Percentiles rank a stretch among this genome's conserved stretches.
These are phyloP conservation scores for Elgaria multicarinata DNA, from an alignment of 2,113 vertebrate genomes.

Conservation along the genomic window DNA sequence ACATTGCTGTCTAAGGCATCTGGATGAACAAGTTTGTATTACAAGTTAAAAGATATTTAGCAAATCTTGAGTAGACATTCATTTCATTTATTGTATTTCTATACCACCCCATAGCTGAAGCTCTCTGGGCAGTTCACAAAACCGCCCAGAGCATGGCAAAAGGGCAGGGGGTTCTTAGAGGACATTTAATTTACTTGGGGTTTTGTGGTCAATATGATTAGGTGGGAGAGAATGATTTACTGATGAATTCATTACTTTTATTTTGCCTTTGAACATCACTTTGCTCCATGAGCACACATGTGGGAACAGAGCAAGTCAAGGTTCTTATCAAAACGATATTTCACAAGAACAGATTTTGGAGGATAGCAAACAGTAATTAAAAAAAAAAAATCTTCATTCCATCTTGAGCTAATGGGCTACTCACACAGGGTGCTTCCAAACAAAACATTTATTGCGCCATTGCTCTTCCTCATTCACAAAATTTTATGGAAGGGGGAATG, in stretches of 20 bases:
- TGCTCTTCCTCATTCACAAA: not conserved
- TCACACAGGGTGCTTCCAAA: not conserved
- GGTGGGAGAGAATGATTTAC: not conserved
- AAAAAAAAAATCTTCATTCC: not conserved
- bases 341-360: not conserved
- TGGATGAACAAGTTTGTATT: not conserved
- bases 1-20: not conserved
- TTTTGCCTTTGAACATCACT: not conserved
- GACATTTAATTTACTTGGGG: not conserved
- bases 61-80: not conserved
- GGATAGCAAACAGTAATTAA: not conserved
- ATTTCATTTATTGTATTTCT: too few species aligned
- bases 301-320: not conserved
- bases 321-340: not conserved
- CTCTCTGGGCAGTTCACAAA: too few species aligned
- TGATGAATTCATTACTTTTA: not conserved
- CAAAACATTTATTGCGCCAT: not conserved
- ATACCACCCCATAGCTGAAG: too few species aligned
- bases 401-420: not conserved
- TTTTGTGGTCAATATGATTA: not conserved
- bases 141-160: not conserved
- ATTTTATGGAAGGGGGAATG: too few species aligned
- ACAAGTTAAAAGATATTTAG: not conserved
- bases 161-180: not conserved
- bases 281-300: not conserved